Conservation (phyloP, 2,113 vertebrate species). For the Takifugu flavidus region DNA sequence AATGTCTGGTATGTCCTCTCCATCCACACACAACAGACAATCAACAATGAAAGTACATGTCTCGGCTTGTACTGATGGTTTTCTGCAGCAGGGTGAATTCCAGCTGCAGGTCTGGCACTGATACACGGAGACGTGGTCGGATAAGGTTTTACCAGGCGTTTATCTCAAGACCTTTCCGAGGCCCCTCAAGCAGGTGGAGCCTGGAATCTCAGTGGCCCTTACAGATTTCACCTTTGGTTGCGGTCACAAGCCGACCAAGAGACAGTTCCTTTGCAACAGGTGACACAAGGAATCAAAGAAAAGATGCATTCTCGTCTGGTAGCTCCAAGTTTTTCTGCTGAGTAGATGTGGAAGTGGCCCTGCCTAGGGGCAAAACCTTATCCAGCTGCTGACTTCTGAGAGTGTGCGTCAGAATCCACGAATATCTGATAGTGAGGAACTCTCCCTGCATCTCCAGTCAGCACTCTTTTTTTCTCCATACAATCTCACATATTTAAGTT, state of each 20-base stretch:
- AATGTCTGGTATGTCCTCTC: conserved; percentile 69
- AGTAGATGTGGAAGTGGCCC: conserved; percentile 45
- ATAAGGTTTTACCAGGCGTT: conserved; percentile 46
- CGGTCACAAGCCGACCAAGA: conserved; percentile 22
- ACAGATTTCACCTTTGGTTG: conserved; percentile 44
- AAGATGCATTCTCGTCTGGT: conserved; percentile 49
- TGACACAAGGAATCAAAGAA: conserved; percentile 60
- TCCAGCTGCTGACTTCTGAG: conserved; percentile 37
- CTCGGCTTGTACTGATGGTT: conserved; percentile 46
- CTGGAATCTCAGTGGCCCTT: conserved; percentile 32
- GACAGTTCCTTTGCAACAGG: conserved; percentile 48
- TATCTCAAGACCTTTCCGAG: conserved; percentile 18
- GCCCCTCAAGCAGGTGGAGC: conserved; percentile 55
- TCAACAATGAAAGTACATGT: conserved; percentile 47
- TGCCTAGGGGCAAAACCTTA: conserved; percentile 53
- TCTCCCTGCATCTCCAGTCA: conserved; percentile 3
- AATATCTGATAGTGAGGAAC: conserved; percentile 36
- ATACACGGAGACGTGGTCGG: conserved; percentile 41
- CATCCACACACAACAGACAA: conserved; percentile 44
- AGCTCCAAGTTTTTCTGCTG: conserved; percentile 46
- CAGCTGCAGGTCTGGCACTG: conserved; percentile 34
- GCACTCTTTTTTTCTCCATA: conserved; percentile 9
- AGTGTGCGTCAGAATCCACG: conserved; percentile 41
- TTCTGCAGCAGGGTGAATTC: conserved; percentile 38
- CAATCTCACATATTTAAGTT: conserved; percentile 27